Evolutionary conservation across 2,797 vertebrate species (phyloP), one percentile per base, ranked within the genome.

Genomic region (Arnoldichthys spilopterus): DNA sequence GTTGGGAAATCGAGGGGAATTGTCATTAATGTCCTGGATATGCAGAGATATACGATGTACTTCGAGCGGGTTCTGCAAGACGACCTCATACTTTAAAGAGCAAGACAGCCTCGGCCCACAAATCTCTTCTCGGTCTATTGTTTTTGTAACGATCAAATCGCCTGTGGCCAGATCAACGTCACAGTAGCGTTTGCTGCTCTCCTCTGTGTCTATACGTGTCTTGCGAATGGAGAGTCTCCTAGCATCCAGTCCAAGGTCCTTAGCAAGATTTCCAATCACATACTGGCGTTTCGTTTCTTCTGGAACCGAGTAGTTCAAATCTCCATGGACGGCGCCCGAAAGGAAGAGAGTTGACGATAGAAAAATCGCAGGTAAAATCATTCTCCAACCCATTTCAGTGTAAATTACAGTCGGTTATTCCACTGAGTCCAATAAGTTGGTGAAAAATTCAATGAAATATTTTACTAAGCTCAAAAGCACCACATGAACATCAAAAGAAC

Each of bases 191-290:
- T 75, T 82, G 13, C 15, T 43, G 64, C 87, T 91, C 16, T 77
- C 75, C 11, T 83, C 79, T 3, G 76, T 90, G 77, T 88, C 88
- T 86, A 85, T 85, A 76, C 91, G 70, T 86, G 88, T 80, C 84
- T 87, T 47, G 83, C 79, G 56, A 75, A 71, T 20, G 76, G 88
- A 77, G 84, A 87, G 79, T 89, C 81, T 11, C 71, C 80, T 74
- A 0, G 22, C 54, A 58, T 79, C 70, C 13, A 85, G 56, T 15
- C 78, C 68, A 2, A 85, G 76, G 78, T 86, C 84, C 9, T 81
- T 77, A 1, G 71, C 75, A 24, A 85, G 24, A 63, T 82, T 85
- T 20, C 80, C 83, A 20, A 85, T 74, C 20, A 85, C 64, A 72
- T 45, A 72, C n/a, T 81, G 76, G 0, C n/a, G 79, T 34, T 64